phyloP scores from a whole-genome alignment of 2,797 vertebrate genomes.

The Sebastes cheni region DNA sequence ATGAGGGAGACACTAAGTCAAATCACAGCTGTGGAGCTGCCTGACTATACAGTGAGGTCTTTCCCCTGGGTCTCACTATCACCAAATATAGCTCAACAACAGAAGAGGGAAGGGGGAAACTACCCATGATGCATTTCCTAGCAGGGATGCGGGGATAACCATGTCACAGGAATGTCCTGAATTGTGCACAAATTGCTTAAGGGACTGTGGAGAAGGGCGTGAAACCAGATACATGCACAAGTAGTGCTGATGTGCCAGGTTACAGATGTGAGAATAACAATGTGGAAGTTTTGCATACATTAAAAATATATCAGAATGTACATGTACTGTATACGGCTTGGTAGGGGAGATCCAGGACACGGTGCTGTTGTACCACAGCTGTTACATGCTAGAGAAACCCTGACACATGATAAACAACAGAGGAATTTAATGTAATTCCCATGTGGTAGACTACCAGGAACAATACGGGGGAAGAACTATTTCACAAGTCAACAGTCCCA shows the following conservation, averaged over 20 bases:
- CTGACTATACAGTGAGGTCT: conserved; percentile 22
- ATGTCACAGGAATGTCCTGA: conserved; percentile 56
- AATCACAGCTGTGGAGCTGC: conserved; percentile 40
- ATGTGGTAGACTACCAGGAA: conserved; percentile 25
- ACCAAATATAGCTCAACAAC: conserved; percentile 56
- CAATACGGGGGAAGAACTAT: conserved; percentile 34
- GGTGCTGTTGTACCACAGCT: not conserved
- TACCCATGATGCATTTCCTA: conserved; percentile 71
- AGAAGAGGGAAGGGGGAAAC: conserved; percentile 62
- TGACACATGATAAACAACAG: conserved; percentile 13
- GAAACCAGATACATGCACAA: conserved; percentile 20
- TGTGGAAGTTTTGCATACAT: not conserved
- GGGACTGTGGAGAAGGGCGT: conserved; percentile 16
- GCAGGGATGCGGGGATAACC: conserved; percentile 25
- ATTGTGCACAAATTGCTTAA: conserved; percentile 40
- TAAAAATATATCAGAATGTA: not conserved
- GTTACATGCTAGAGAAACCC: not conserved
- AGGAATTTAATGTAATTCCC: conserved; percentile 54
- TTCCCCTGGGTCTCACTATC: conserved; percentile 41
- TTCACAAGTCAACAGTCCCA: conserved; percentile 33
- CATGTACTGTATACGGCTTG: not conserved
- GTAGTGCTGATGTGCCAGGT: not conserved
- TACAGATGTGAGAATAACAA: not conserved
- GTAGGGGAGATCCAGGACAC: not conserved
- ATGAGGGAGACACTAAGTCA: conserved; percentile 51